Evolutionary conservation across 2,888 invertebrate species (phyloP), one percentile per base, ranked within the genome.

Genomic region (Encarsia formosa): DNA sequence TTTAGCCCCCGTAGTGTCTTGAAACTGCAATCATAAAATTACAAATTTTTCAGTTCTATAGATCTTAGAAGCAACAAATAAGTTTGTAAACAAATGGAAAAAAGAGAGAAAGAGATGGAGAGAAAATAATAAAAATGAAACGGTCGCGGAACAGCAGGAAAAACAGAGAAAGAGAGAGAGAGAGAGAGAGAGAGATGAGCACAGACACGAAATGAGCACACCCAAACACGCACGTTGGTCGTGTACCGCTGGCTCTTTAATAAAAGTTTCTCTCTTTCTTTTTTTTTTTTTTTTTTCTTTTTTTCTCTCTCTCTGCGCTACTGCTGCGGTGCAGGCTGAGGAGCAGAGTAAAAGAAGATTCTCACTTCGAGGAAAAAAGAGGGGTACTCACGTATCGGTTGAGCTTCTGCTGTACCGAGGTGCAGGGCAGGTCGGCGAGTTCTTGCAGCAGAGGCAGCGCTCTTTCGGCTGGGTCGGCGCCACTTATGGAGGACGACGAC

Each of bases 381-480:
- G 16, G 16, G 22, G 23, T 9, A 76, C 78, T 76, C 73, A 84
- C 84, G 62, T 82, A 83, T 59, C 65, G 68, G 67, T 85, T 85
- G 41, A 84, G 73, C 75, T 78, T 81, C 18, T 75, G 75, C 68
- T 84, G 83, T 19, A 84, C 67, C 44, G 75, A 72, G 26, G 61
- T 63, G 57, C 66, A 67, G 11, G 67, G 63, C 37, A 69, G 56
- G 50, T 65, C 66, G 32, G 62, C 63, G 13, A 69, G 52, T 42
- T 67, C 64, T 39, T 69, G 66, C 22, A 69, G 57, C 18, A 69
- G 54, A 4, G 54, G 50, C 49, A 69, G 61, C 48, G 66, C 63
- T 15, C 47, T 57, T 22, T 9, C 26, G 43, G 16, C 6, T 19
- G 9, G 11, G 13, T 34, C 40, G 16, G n/a, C n/a, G n/a, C n/a